Conservation (phyloP, 2,888 invertebrate species). For the Acanthoscelides obtectus region DNA sequence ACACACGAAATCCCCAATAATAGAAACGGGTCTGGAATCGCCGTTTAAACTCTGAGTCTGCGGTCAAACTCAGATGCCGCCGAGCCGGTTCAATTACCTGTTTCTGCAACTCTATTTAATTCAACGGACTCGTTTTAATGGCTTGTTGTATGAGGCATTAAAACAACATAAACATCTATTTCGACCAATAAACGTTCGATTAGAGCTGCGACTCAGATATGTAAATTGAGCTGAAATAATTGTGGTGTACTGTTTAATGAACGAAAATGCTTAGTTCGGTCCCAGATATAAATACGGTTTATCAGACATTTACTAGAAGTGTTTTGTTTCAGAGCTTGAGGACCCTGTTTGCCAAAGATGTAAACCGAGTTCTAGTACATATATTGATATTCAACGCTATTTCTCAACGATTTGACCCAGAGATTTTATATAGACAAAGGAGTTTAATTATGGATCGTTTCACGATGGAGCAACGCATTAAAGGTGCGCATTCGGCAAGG, state of each 20-base stretch:
- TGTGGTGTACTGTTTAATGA: not conserved
- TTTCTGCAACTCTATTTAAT: not conserved
- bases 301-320: not conserved
- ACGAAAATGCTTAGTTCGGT: not conserved
- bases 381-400: no score
- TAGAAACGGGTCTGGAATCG: not conserved
- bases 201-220: not conserved
- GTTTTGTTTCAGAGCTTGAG: not conserved
- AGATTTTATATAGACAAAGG: no score
- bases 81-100: not conserved
- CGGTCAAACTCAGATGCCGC: not conserved
- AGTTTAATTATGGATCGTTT: no score
- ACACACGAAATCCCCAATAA: not conserved
- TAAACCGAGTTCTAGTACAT: no score
- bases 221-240: not conserved
- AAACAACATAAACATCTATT: not conserved
- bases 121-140: not conserved
- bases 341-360: no score
- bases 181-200: not conserved
- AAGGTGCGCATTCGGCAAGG: no score
- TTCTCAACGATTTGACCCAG: no score
- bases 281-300: not conserved
- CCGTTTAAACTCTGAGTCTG: not conserved
- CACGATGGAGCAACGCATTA: no score
- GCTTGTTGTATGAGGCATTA: not conserved